Percentiles rank a stretch among this genome's conserved stretches.
phyloP scores from a whole-genome alignment of 2,113 vertebrate genomes.

The Planiliza haematocheilus region DNA sequence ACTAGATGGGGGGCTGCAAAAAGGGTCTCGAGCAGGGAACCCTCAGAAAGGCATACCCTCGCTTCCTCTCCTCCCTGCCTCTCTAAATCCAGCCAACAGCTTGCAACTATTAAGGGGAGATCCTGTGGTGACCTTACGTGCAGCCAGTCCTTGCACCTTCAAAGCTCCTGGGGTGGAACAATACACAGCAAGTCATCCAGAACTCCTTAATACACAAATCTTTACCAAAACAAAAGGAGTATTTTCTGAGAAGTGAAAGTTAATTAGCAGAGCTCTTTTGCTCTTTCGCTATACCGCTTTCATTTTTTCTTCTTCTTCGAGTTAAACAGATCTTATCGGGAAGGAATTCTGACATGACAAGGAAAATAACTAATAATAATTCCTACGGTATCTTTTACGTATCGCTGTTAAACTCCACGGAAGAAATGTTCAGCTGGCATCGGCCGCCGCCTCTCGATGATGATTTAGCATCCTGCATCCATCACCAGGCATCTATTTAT shows the following conservation, averaged over 20 bases:
- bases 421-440: too few species aligned
- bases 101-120: slow-evolving; percentile 84
- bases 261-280: slow-evolving; percentile 43
- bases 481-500: too few species aligned
- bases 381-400: too few species aligned
- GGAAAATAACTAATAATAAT: slow-evolving; percentile 6
- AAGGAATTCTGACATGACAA: slow-evolving; percentile 2
- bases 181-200: slow-evolving; percentile 82
- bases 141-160: slow-evolving; percentile 82
- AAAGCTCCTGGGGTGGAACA: slow-evolving; percentile 81
- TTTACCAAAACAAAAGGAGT: slow-evolving; percentile 67
- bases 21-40: slow-evolving; percentile 61
- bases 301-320: background rate
- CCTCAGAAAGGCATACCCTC: slow-evolving; percentile 63
- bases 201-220: slow-evolving; percentile 81
- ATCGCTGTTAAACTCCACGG: too few species aligned
- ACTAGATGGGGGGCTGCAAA: slow-evolving; percentile 42
- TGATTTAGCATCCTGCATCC: too few species aligned
- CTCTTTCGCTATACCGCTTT: slow-evolving; percentile 31
- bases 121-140: slow-evolving; percentile 82
- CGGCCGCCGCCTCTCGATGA: too few species aligned
- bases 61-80: slow-evolving; percentile 62
- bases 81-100: slow-evolving; percentile 80
- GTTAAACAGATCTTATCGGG: slow-evolving; percentile 34
- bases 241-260: slow-evolving; percentile 45